Percentiles rank a stretch among this genome's conserved stretches.
These are phyloP conservation scores for Microctonus hyperodae DNA, from an alignment of 2,888 invertebrate species.

Conservation along the genomic window DNA sequence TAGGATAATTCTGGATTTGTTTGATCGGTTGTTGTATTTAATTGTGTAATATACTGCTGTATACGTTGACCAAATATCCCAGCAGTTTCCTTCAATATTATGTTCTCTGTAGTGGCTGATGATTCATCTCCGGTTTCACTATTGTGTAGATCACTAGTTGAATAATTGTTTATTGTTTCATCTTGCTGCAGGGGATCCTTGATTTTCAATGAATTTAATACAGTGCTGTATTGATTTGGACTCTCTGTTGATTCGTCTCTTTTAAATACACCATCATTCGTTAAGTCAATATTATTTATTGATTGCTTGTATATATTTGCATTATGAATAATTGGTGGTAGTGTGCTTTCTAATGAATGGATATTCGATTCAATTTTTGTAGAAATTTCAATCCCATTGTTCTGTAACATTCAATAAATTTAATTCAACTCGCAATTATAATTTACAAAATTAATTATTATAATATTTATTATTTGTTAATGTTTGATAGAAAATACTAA, in stretches of 20 bases:
- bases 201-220: neutral
- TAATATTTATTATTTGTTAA: neutral
- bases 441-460: neutral
- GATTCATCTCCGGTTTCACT: neutral
- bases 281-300: neutral
- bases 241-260: neutral
- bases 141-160: too few species aligned
- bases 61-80: neutral
- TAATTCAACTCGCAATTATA: neutral
- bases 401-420: neutral
- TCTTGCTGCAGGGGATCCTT: neutral
- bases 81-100: neutral
- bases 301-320: neutral
- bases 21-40: neutral
- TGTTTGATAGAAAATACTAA: conserved; percentile 34
- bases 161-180: neutral
- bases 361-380: neutral
- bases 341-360: neutral
- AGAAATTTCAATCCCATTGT: neutral
- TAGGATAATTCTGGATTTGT: neutral
- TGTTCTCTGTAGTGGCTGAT: neutral
- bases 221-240: neutral
- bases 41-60: neutral
- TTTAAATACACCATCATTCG: neutral
- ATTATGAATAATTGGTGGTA: neutral